phyloP scores from a whole-genome alignment of 2,888 invertebrate species.

The Luffia ferchaultella region DNA sequence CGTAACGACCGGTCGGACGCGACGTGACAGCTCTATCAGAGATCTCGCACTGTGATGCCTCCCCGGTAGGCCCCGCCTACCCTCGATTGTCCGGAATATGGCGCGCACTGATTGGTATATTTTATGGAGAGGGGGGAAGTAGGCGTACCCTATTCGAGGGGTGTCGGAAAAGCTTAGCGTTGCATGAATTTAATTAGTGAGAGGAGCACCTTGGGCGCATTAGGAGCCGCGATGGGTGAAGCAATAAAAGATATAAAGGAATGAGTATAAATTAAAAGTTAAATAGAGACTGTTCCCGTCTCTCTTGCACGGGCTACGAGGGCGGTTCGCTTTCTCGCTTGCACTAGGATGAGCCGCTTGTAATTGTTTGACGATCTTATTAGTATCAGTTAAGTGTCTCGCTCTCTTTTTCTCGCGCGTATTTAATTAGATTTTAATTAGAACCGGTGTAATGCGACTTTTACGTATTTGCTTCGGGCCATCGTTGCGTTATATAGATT shows the following conservation, averaged over 20 bases:
- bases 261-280: constrained; percentile 68
- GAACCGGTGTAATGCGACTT: constrained; percentile 52
- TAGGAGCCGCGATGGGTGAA: constrained; percentile 66
- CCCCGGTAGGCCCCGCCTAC: constrained; percentile 14
- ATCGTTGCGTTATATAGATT: constrained; percentile 6
- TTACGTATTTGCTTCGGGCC: constrained; percentile 34
- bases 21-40: constrained; percentile 63
- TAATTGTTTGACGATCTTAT: constrained; percentile 68
- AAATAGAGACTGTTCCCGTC: constrained; percentile 48
- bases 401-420: constrained; percentile 60
- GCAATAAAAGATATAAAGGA: constrained; percentile 68
- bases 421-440: constrained; percentile 66
- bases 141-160: constrained; percentile 26
- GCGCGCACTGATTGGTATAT: constrained; percentile 29
- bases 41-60: constrained; percentile 47
- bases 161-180: constrained; percentile 52
- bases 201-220: constrained; percentile 64
- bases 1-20: constrained; percentile 59
- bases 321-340: constrained; percentile 21
- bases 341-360: constrained; percentile 38
- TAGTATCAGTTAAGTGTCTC: constrained; percentile 66
- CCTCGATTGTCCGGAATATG: constrained; percentile 20
- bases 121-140: constrained; percentile 22
- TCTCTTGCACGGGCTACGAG: constrained; percentile 4
- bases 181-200: constrained; percentile 67